Base-by-base conservation (phyloP, 2,888 invertebrate species). In the Diploptera punctata region DNA sequence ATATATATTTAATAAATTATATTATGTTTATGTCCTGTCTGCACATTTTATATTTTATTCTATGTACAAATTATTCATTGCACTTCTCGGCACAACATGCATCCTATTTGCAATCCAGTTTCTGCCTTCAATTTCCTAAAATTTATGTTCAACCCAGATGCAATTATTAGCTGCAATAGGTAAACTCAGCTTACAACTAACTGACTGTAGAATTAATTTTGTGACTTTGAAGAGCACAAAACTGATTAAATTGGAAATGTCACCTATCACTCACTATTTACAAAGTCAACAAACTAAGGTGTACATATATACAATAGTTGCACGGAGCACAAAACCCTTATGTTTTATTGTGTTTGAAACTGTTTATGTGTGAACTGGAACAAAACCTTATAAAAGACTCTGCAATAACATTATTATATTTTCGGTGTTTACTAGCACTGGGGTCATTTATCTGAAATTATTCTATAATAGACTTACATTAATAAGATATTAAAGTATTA, bases 1-100 rank as follows among this genome's bases (percentile, higher is more conserved):
- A 69, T 44, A n/a, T n/a, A 69, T 65, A 13, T 47, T 65, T 33
- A 65, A 26, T 47, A 65, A 65, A 38, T 43, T 57, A 31, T 33
- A 10, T n/a, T 18, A 24, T 21, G 31, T 16, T 3, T 24, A 57
- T 57, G n/a, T 31, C 29, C 26, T 57, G 16, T 21, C 2, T 52
- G 26, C 33, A 10, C 7, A 7, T 7, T 33, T 33, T 57, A 2
- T 57, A 57, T 29, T 57, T 24, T 57, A 29, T n/a, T 24, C 4
- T 29, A 31, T 57, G 26, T 24, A 31, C 29, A 57, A 57, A 57
- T 24, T 29, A 4, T 57, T 57, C 57, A 57, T 29, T 57, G 57
- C 31, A 57, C 57, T n/a, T 29, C 29, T 57, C 31, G 7, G 29
- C n/a, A 57, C n/a, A 29, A 21, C 57, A n/a, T 1, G 16, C 26